These are phyloP conservation scores for Pseudolycoriella hygida DNA, from an alignment of 2,888 invertebrate genomes.

Conservation along the genomic window DNA sequence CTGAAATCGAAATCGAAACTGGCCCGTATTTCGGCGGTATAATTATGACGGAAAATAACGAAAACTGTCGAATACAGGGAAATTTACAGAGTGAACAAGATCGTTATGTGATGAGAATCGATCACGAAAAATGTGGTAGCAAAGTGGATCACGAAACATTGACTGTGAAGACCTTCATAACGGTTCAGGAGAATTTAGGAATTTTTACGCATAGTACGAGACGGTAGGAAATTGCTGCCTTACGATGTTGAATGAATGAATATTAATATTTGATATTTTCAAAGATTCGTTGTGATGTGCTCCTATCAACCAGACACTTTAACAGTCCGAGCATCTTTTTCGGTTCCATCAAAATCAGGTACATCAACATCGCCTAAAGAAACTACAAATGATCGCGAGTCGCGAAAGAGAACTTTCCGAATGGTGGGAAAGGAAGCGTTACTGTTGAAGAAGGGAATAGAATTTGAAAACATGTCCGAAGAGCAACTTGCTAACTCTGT, in stretches of 20 bases:
- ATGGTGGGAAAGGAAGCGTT: conserved; percentile 25
- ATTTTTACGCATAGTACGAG: conserved; percentile 67
- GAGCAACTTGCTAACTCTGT: no score
- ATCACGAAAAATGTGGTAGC: conserved; percentile 57
- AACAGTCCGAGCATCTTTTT: conserved; percentile 62
- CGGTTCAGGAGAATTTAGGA: conserved; percentile 67
- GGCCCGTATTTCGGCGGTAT: conserved; percentile 66
- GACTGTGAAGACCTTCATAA: conserved; percentile 63
- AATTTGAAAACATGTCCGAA: not conserved
- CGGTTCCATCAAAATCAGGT: conserved; percentile 43
- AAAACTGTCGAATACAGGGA: conserved; percentile 55
- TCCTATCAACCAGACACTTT: conserved; percentile 67
- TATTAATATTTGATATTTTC: no score
- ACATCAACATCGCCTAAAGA: conserved; percentile 16
- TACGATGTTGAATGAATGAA: no score
- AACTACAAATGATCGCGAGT: conserved; percentile 19
- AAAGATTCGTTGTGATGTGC: conserved; percentile 59
- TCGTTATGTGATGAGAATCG: conserved; percentile 54
- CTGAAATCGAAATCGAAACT: conserved; percentile 67
- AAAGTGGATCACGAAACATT: conserved; percentile 49
- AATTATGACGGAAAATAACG: conserved; percentile 44
- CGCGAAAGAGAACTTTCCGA: conserved; percentile 23
- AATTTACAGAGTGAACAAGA: conserved; percentile 53
- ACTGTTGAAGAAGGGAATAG: conserved; percentile 16
- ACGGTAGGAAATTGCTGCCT: conserved; percentile 26